These are phyloP conservation scores for Myiopsitta monachus DNA, from an alignment of 2,113 vertebrate genomes.

Conservation along the genomic window DNA sequence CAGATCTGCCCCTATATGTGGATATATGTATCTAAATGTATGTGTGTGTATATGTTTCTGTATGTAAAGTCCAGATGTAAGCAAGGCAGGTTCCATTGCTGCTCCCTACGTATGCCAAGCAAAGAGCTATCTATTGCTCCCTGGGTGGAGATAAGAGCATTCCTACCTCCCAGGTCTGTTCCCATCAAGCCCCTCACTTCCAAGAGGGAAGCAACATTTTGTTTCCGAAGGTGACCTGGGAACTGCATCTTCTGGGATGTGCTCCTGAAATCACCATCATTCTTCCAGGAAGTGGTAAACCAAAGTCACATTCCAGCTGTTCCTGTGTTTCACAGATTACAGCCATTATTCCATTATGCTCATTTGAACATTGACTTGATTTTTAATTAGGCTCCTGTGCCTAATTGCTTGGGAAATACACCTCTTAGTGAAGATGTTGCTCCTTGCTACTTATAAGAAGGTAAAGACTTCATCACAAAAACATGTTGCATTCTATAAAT, in stretches of 20 bases:
- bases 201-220: neutral
- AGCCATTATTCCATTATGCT: slow-evolving; percentile 29
- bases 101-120: fast-evolving
- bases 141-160: neutral
- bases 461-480: slow-evolving; percentile 40
- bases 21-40: neutral
- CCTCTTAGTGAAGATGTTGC: slow-evolving; percentile 47
- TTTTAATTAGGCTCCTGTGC: slow-evolving; percentile 69
- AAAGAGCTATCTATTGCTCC: neutral
- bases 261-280: neutral
- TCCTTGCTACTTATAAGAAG: slow-evolving; percentile 29
- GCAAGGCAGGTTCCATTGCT: neutral
- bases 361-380: slow-evolving; percentile 65
- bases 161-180: neutral
- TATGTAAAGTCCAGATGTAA: neutral
- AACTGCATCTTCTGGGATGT: neutral
- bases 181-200: neutral
- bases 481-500: neutral
- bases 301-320: neutral
- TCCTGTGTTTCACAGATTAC: slow-evolving; percentile 14
- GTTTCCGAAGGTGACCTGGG: slow-evolving; percentile 3
- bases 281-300: neutral
- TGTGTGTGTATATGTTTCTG: too few relatives aligned
- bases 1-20: neutral
- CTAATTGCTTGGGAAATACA: slow-evolving; percentile 64